phyloP scores from a whole-genome alignment of 2,797 vertebrate genomes.

The Sebastes nivosus region DNA sequence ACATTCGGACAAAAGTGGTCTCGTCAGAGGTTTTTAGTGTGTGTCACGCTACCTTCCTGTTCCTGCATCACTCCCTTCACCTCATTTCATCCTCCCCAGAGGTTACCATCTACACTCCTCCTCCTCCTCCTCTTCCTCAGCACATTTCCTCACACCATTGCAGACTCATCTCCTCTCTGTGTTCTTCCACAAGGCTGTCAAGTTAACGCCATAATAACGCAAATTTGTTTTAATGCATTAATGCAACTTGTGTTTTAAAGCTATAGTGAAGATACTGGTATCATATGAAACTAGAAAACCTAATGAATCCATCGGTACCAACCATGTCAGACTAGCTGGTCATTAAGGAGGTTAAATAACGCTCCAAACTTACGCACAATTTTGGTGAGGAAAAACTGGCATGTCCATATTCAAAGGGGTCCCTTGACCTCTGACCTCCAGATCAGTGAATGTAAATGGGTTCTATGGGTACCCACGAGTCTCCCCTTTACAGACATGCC shows the following conservation, averaged over 20 bases:
- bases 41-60: constrained; percentile 60
- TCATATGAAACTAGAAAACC: no score
- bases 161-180: constrained; percentile 8
- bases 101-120: constrained; percentile 55
- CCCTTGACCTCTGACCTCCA: no score
- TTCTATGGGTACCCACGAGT: no score
- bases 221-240: no score
- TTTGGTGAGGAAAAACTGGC: rapidly evolving
- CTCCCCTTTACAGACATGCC: no score
- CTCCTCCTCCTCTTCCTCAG: neutral
- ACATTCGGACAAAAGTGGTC: constrained; percentile 48
- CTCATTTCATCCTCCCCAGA: constrained; percentile 63
- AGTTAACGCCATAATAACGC: no score
- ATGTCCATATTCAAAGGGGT: neutral
- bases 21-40: constrained; percentile 50
- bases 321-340: no score
- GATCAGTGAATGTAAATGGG: rapidly evolving
- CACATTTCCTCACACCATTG: constrained; percentile 2
- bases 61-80: constrained; percentile 55
- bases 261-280: no score
- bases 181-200: neutral
- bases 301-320: rapidly evolving
- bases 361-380: no score
- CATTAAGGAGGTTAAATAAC: no score
- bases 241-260: no score